phyloP scores from a whole-genome alignment of 2,888 invertebrate species.

The Therioaphis trifolii region DNA sequence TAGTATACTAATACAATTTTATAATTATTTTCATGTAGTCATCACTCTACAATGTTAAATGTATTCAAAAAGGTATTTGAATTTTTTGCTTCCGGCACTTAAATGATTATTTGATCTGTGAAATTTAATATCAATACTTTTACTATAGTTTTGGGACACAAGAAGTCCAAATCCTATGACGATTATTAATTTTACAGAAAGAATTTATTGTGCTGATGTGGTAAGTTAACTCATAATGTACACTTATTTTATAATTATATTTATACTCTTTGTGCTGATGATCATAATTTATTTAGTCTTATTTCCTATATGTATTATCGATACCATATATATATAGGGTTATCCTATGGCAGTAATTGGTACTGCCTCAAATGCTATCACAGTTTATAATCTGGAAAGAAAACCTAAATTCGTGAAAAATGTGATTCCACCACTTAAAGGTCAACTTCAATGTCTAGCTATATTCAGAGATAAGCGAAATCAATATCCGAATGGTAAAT shows the following conservation, averaged over 20 bases:
- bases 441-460: constrained; percentile 94
- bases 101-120: not conserved
- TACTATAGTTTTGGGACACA: constrained; percentile 93
- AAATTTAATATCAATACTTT: no score
- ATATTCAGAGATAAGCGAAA: constrained; percentile 96
- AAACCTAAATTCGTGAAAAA: constrained; percentile 93
- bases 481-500: constrained; percentile 75
- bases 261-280: no score
- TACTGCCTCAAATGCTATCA: constrained; percentile 89
- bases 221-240: constrained; percentile 70
- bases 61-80: no score
- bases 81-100: constrained; percentile 34
- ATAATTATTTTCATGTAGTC: no score
- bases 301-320: no score
- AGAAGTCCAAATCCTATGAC: constrained; percentile 89
- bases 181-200: constrained; percentile 88
- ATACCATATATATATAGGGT: constrained; percentile 73
- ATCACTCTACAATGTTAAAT: no score
- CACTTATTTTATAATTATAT: no score
- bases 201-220: constrained; percentile 97
- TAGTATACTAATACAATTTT: no score
- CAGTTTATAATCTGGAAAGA: constrained; percentile 93
- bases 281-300: not conserved
- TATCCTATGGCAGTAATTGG: constrained; percentile 99
- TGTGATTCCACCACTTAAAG: constrained; percentile 91